A percentile compares a stretch with the other conserved stretches of the same genome.
Conservation (phyloP, 2,888 invertebrate species). For the Drosophila buzzatii region DNA sequence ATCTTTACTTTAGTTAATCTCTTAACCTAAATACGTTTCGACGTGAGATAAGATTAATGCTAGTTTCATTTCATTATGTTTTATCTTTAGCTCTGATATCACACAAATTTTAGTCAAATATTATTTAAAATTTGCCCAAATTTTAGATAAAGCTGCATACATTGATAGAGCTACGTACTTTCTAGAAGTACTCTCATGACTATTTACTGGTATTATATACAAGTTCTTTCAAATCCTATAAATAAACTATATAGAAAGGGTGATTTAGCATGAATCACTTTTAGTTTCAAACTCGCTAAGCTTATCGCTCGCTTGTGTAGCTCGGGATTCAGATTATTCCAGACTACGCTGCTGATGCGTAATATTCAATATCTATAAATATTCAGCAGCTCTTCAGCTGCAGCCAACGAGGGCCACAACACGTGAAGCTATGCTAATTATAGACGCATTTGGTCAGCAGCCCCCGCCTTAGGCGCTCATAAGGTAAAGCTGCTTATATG, state of each 20-base stretch:
- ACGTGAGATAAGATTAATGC: neutral
- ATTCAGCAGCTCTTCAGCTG: neutral
- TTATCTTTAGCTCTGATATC: neutral
- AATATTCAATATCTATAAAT: neutral
- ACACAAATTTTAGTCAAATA: neutral
- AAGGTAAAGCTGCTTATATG: conserved; percentile 14
- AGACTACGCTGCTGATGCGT: neutral
- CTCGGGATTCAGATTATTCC: neutral
- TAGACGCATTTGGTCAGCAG: conserved; percentile 43
- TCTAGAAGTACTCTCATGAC: conserved; percentile 1
- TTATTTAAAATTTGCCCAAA: neutral
- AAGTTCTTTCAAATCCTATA: neutral
- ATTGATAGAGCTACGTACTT: neutral
- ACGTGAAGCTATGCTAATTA: conserved; percentile 56
- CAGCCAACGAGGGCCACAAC: neutral
- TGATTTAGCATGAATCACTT: neutral
- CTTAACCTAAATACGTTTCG: neutral
- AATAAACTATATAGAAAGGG: neutral
- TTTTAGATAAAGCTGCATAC: neutral
- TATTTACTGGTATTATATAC: no score
- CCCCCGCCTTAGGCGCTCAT: conserved; percentile 1
- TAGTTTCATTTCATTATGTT: neutral
- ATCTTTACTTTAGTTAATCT: neutral
- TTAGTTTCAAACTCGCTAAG: neutral
- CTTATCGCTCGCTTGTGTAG: neutral